Evolutionary conservation across 1,140 invertebrate species (phyloP), one percentile per base, ranked within the genome.

Genomic region (Phenacoccus solenopsis): DNA sequence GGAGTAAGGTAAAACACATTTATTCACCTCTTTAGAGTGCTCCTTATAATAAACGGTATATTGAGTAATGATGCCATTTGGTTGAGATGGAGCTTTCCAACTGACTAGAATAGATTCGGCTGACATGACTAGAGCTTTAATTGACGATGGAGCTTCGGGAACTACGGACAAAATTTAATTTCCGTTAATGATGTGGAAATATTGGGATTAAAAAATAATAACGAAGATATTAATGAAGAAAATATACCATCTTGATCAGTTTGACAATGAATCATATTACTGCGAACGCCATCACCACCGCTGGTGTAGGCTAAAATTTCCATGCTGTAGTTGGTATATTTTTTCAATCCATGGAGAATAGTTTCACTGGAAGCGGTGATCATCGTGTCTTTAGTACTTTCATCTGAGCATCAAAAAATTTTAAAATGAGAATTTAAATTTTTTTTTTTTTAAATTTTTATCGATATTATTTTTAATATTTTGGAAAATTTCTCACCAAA

Each of bases 301-400:
- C 91, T 90, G 27, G 94, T 98, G 75, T 88, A 96, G 57, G 94
- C 94, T 72, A 97, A 79, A 32, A 98, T 93, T 84, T 96, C 91
- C 85, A 98, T 94, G 69, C 91, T 96, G 80, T 98, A 98, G 81
- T 98, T 98, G 0, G 94, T 98, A 78, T 89, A 98, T 78, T 96
- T 96, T 78, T 94, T 91, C 25, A 98, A 81, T 67, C 90, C 92
- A 76, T 94, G 90, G 5, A 96, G 83, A 76, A 94, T 94, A 0
- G 93, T 94, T 80, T 96, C 93, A 76, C 89, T 93, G 71, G 91
- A 90, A 49, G 93, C 88, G 61, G 90, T 93, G 73, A 92, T 94
- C 79, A 94, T 94, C 1, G 90, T 90, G 74, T 94, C 91, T 75
- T 93, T 93, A 13, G 90, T 90, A 75, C 90, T 91, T 77, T 96